Percentiles rank a stretch among this genome's conserved stretches.
phyloP scores from a whole-genome alignment of 2,888 invertebrate genomes.

The Trichopria drosophilae region DNA sequence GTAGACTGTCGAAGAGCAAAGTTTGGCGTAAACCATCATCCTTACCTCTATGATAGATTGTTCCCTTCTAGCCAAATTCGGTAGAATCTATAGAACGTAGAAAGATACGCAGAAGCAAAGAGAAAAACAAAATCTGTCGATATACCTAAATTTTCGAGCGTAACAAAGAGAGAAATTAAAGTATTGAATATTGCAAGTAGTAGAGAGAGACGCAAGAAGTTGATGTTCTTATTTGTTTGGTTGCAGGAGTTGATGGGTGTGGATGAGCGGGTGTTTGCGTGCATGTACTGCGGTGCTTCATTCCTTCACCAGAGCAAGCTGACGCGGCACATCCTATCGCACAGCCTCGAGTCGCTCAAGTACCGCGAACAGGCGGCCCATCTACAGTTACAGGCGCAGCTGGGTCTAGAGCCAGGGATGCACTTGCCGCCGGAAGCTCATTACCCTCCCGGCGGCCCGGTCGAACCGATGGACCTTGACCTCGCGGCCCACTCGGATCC shows the following conservation, averaged over 20 bases:
- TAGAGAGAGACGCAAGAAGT: conserved; percentile 92
- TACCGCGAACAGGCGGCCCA: conserved; percentile 73
- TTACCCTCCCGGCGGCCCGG: conserved; percentile 55
- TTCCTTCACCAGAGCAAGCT: conserved; percentile 90
- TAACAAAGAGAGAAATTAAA: conserved; percentile 5
- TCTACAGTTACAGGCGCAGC: conserved; percentile 61
- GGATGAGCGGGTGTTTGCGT: conserved; percentile 72
- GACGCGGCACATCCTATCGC: conserved; percentile 85
- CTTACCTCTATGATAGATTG: too few relatives aligned
- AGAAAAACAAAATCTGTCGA: conserved; percentile 36
- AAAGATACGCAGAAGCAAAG: conserved; percentile 33
- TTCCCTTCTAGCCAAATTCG: too few relatives aligned
- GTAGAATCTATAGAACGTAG: too few relatives aligned
- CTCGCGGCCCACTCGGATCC: conserved; percentile 68
- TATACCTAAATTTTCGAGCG: too few relatives aligned
- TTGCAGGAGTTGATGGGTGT: conserved; percentile 88
- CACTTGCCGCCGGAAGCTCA: conserved; percentile 56
- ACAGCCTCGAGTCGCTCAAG: conserved; percentile 85
- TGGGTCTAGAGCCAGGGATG: conserved; percentile 55
- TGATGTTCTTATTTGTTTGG: conserved; percentile 83
- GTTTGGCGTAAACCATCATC: too few relatives aligned
- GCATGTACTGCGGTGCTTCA: conserved; percentile 87
- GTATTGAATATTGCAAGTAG: neutral
- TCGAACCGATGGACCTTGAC: conserved; percentile 66
- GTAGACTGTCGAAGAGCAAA: too few relatives aligned